Evolutionary conservation across 1,140 invertebrate species (phyloP).

Genomic region (Magallana gigas): DNA sequence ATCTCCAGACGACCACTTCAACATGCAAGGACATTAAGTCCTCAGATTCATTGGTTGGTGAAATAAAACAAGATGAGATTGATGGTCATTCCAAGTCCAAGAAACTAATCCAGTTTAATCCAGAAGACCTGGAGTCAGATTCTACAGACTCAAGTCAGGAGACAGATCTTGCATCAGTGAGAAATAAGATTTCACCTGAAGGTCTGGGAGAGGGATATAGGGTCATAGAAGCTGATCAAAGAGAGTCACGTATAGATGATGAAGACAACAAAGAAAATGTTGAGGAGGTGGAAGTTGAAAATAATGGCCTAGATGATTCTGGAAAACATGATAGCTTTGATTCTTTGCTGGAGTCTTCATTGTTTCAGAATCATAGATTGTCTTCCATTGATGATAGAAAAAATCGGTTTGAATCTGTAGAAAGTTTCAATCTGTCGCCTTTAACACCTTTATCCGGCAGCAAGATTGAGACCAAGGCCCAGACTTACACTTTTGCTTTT

Average conservation of each 20-base stretch:
- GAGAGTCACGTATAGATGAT: not conserved
- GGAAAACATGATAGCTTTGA: slow-evolving; percentile 42
- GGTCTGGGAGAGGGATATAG: not conserved
- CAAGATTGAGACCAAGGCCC: slow-evolving; percentile 27
- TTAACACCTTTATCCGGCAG: slow-evolving; percentile 28
- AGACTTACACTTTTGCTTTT: slow-evolving; percentile 28
- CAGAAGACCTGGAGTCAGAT: slow-evolving; percentile 14
- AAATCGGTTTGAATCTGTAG: slow-evolving; percentile 13
- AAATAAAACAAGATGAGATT: not conserved
- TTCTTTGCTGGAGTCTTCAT: slow-evolving; percentile 24
- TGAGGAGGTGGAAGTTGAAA: not conserved
- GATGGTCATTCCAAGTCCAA: not conserved
- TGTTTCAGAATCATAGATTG: slow-evolving; percentile 25
- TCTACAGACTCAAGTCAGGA: slow-evolving; percentile 2
- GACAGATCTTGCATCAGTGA: not conserved
- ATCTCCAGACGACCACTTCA: not conserved
- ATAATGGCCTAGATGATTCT: slow-evolving; percentile 24
- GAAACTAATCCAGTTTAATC: slow-evolving; percentile 9
- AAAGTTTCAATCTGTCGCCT: slow-evolving; percentile 19
- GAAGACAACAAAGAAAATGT: not conserved
- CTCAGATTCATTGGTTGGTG: not conserved
- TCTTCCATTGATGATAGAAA: slow-evolving; percentile 26
- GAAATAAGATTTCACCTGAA: not conserved
- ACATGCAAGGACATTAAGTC: not conserved
- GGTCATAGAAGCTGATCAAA: not conserved